phyloP scores from a whole-genome alignment of 92 coral and sea anemone genomes.

The Porites lobata region DNA sequence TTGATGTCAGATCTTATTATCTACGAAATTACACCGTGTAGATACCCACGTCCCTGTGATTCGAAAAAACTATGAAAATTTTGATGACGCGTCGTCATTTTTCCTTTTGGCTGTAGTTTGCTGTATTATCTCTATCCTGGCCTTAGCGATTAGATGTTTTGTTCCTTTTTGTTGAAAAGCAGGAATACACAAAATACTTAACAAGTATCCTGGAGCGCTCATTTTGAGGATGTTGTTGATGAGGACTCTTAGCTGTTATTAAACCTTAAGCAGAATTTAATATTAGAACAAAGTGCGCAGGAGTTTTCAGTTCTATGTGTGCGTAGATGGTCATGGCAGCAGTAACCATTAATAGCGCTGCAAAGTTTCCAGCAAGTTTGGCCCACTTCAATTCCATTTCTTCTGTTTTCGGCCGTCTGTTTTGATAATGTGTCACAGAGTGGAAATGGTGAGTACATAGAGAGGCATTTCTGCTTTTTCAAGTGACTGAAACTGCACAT shows the following conservation, averaged over 20 bases:
- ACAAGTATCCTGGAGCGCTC: neutral
- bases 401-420: neutral
- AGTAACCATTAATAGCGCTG: neutral
- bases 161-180: neutral
- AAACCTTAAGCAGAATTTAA: too few relatives aligned
- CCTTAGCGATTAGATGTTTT: neutral
- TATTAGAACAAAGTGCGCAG: neutral
- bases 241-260: too few relatives aligned
- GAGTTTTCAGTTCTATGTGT: neutral
- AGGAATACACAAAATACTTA: too few relatives aligned
- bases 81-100: too few relatives aligned
- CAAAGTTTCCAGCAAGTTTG: neutral
- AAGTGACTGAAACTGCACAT: neutral
- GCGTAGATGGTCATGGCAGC: neutral
- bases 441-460: constrained; percentile 3
- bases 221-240: neutral
- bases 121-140: too few relatives aligned
- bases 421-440: neutral
- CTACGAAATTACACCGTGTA: too few relatives aligned
- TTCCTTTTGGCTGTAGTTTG: too few relatives aligned
- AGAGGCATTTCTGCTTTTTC: neutral
- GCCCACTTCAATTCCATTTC: neutral
- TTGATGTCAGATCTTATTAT: too few relatives aligned
- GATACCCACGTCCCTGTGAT: too few relatives aligned
- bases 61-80: too few relatives aligned